These are phyloP conservation scores for Homarus americanus DNA, from an alignment of 1,140 invertebrate species.

Conservation along the genomic window DNA sequence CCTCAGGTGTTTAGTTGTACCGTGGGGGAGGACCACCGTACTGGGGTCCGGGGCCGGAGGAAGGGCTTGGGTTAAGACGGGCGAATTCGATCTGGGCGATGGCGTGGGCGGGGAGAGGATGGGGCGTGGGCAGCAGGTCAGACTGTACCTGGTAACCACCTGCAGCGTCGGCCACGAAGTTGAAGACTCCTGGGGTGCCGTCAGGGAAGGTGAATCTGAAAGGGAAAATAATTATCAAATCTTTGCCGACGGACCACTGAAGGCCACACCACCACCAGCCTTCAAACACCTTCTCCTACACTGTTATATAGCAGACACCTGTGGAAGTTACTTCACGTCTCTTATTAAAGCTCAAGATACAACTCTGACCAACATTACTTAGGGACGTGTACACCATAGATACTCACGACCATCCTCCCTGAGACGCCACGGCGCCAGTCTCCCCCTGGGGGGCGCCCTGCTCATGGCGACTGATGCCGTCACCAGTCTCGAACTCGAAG, in stretches of 20 bases:
- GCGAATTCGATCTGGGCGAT: conserved; percentile 2
- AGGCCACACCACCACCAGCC: neutral
- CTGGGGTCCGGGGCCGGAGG: neutral
- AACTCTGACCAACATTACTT: neutral
- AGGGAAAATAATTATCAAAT: neutral
- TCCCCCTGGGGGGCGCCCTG: conserved; percentile 23
- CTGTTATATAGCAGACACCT: too few species aligned
- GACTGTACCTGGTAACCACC: neutral
- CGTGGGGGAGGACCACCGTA: too few species aligned
- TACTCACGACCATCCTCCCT: conserved; percentile 60
- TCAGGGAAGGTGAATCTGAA: conserved; percentile 4
- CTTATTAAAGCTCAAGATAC: neutral
- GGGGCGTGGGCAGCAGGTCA: neutral
- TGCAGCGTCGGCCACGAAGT: neutral
- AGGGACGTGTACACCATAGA: too few species aligned
- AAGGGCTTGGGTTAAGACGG: neutral
- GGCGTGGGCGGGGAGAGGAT: neutral
- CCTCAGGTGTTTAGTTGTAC: too few species aligned
- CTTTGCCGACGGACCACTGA: too few species aligned
- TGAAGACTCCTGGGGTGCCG: neutral
- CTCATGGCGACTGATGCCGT: conserved; percentile 12
- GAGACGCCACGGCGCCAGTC: conserved; percentile 38
- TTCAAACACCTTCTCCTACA: too few species aligned
- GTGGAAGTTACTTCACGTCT: too few species aligned
- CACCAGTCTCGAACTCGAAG: conserved; percentile 5